These are phyloP conservation scores for Anableps anableps DNA, from an alignment of 2,797 vertebrate genomes.

Conservation along the genomic window DNA sequence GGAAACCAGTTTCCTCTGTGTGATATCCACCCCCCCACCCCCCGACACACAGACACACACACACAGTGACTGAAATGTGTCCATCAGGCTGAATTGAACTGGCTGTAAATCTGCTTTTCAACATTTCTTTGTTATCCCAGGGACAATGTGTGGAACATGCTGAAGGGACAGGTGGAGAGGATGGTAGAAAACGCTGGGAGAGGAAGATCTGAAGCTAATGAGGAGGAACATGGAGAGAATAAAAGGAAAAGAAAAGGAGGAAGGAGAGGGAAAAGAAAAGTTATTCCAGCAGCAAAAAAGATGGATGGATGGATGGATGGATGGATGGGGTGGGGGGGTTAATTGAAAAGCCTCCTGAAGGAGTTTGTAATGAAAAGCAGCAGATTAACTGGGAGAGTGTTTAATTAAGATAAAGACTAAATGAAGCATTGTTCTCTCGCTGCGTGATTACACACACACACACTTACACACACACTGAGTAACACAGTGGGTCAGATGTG, in stretches of 20 bases:
- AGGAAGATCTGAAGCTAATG: background rate
- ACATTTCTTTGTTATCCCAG: slow-evolving; percentile 19
- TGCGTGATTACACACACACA: slow-evolving; percentile 68
- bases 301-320: background rate
- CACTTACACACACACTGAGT: slow-evolving; percentile 62
- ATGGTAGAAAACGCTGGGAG: background rate
- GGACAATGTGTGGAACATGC: background rate
- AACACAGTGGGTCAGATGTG: slow-evolving; percentile 25
- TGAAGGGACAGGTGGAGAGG: background rate
- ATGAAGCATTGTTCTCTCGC: slow-evolving; percentile 89
- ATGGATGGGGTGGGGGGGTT: slow-evolving; percentile 78
- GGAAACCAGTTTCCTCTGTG: slow-evolving; percentile 35
- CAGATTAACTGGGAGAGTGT: slow-evolving; percentile 88
- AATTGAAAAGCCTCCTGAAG: slow-evolving; percentile 91
- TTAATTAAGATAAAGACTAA: slow-evolving; percentile 97
- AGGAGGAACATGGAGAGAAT: background rate
- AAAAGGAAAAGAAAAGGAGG: too few species aligned
- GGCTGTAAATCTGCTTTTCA: slow-evolving; percentile 18
- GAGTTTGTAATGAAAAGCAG: slow-evolving; percentile 94
- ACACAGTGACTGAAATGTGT: background rate
- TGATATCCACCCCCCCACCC: background rate
- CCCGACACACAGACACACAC: background rate
- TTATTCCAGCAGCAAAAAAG: too few species aligned
- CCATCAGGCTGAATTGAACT: slow-evolving; percentile 10
- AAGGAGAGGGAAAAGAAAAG: background rate